Conservation (phyloP, 2,888 invertebrate genomes). For the Anaspis maculata region DNA sequence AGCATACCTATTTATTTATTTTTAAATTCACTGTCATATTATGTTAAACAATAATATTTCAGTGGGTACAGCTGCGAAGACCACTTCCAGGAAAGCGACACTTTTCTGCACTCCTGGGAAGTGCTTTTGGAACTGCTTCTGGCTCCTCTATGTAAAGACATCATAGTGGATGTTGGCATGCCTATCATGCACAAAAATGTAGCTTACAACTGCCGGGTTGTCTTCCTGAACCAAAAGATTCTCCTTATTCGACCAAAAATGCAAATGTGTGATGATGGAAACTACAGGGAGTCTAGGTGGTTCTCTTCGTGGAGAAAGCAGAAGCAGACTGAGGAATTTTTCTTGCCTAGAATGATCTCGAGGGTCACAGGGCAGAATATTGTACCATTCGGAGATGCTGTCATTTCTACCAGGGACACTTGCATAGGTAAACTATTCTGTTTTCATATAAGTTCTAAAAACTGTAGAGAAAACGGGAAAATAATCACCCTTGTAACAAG, state of each 20-base stretch:
- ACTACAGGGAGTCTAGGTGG: constrained; percentile 93
- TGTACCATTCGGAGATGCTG: constrained; percentile 93
- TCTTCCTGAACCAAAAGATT: constrained; percentile 84
- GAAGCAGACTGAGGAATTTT: constrained; percentile 71
- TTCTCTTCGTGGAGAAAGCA: constrained; percentile 89
- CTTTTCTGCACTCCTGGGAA: constrained; percentile 93
- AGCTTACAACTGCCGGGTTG: constrained; percentile 90
- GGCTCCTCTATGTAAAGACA: constrained; percentile 73
- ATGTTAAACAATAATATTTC: too few species aligned
- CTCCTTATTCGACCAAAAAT: constrained; percentile 92
- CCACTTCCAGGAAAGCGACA: constrained; percentile 95
- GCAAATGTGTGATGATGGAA: constrained; percentile 84
- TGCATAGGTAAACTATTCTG: constrained; percentile 56
- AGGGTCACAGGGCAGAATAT: constrained; percentile 72
- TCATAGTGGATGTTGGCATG: constrained; percentile 95
- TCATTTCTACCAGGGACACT: constrained; percentile 85
- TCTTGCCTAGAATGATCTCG: constrained; percentile 78
- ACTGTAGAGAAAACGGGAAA: too few species aligned
- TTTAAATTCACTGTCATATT: too few species aligned
- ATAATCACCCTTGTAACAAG: too few species aligned
- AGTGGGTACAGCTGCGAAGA: constrained; percentile 98
- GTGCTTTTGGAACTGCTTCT: constrained; percentile 75
- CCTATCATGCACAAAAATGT: constrained; percentile 93
- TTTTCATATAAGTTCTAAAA: too few species aligned
- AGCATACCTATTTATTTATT: too few species aligned